These are phyloP conservation scores for Cirrhinus mrigala DNA, from an alignment of 2,797 vertebrate species.

Conservation along the genomic window DNA sequence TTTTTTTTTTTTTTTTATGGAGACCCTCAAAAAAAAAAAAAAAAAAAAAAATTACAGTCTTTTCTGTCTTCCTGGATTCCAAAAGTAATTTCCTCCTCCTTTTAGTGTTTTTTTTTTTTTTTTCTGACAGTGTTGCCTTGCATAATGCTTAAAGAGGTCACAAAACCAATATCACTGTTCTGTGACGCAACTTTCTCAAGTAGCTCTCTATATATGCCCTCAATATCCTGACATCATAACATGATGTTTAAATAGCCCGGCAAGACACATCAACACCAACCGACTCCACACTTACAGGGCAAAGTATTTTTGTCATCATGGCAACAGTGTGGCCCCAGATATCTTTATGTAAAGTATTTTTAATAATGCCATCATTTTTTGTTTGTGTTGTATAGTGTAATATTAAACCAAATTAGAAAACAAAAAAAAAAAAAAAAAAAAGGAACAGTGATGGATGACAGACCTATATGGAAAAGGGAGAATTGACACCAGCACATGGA, in stretches of 20 bases:
- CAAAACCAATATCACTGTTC: neutral
- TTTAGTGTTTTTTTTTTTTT: neutral
- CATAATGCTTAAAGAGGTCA: conserved; percentile 15
- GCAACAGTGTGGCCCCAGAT: neutral
- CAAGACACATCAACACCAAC: conserved; percentile 22
- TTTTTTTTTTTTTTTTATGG: neutral
- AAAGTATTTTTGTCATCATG: conserved; percentile 4
- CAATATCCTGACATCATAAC: neutral
- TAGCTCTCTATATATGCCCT: neutral
- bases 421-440: neutral
- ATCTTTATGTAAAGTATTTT: neutral
- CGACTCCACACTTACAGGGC: neutral
- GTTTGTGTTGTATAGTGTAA: neutral
- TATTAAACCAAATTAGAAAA: neutral
- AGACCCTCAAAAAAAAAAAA: conserved; percentile 6
- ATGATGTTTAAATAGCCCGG: conserved; percentile 33
- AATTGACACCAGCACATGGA: conserved; percentile 2
- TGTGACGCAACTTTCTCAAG: conserved; percentile 1
- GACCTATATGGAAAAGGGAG: neutral
- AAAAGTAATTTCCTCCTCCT: conserved; percentile 54
- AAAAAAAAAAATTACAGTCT: neutral
- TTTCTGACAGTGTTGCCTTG: neutral
- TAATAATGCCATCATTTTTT: neutral
- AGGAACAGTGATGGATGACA: conserved; percentile 20
- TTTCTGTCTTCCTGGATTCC: conserved; percentile 6